These are phyloP conservation scores for Pseudochirops cupreus DNA, from an alignment of 2,797 vertebrate genomes.

Conservation along the genomic window DNA sequence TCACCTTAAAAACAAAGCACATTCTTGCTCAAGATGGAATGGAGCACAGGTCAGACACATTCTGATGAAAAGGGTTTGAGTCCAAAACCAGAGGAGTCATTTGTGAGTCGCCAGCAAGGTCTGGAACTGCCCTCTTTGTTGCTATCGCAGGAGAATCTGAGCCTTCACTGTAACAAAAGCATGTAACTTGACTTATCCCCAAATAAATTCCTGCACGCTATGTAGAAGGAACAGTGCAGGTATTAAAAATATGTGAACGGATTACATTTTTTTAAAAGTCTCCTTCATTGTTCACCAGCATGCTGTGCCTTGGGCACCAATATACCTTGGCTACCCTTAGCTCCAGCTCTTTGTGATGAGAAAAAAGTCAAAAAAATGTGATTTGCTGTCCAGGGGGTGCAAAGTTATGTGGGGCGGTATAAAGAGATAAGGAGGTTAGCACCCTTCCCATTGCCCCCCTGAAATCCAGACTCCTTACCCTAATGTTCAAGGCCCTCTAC, in stretches of 20 bases:
- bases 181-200: background rate
- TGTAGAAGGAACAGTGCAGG: background rate
- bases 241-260: background rate
- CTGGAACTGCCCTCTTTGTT: background rate
- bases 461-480: background rate
- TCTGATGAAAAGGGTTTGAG: background rate
- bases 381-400: background rate
- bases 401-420: background rate
- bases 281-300: background rate
- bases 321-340: background rate
- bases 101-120: background rate
- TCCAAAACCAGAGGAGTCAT: background rate
- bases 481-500: background rate
- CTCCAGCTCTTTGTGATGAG: background rate
- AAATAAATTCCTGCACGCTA: background rate
- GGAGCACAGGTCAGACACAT: background rate
- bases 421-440: background rate
- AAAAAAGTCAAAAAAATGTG: background rate
- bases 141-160: background rate
- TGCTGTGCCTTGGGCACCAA: background rate
- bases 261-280: background rate
- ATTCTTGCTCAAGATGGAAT: background rate
- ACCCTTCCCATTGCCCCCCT: background rate
- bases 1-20: background rate
- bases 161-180: background rate